These are phyloP conservation scores for Dipodomys merriami DNA, from an alignment of 2,113 vertebrate species.

Conservation along the genomic window DNA sequence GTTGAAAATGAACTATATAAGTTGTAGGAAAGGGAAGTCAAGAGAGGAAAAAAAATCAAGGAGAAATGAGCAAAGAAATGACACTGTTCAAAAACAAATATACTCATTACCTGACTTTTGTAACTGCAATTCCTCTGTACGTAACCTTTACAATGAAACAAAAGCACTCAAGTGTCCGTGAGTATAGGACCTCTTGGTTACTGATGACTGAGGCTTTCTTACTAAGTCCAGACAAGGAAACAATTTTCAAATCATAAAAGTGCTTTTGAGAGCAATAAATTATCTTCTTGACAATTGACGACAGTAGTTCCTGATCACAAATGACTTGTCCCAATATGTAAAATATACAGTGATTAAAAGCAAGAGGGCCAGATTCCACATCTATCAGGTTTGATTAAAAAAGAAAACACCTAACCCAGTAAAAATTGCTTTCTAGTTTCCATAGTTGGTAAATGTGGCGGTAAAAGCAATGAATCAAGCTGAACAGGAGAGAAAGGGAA, in stretches of 20 bases:
- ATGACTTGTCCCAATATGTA: fast-evolving
- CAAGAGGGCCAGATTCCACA: background rate
- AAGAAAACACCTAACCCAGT: slow-evolving; percentile 4
- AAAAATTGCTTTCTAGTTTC: slow-evolving; percentile 21
- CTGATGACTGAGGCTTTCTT: background rate
- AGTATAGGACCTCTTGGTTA: background rate
- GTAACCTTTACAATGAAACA: too few relatives aligned
- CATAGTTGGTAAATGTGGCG: background rate
- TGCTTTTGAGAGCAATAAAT: background rate
- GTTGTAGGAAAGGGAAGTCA: too few relatives aligned
- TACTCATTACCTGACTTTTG: too few relatives aligned
- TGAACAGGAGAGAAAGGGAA: background rate
- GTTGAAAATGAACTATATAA: too few relatives aligned
- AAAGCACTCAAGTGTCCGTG: background rate
- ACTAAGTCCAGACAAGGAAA: background rate
- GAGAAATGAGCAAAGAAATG: too few relatives aligned
- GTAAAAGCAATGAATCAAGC: slow-evolving; percentile 28
- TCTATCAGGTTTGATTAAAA: background rate
- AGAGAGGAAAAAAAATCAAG: too few relatives aligned
- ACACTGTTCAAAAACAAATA: too few relatives aligned
- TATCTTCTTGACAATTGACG: background rate
- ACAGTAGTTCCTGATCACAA: background rate
- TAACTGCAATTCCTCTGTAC: too few relatives aligned
- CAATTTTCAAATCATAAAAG: background rate
- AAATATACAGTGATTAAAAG: background rate